Evolutionary conservation across 2,888 invertebrate species (phyloP), one percentile per base, ranked within the genome.

Genomic region (Muscina levida): DNA sequence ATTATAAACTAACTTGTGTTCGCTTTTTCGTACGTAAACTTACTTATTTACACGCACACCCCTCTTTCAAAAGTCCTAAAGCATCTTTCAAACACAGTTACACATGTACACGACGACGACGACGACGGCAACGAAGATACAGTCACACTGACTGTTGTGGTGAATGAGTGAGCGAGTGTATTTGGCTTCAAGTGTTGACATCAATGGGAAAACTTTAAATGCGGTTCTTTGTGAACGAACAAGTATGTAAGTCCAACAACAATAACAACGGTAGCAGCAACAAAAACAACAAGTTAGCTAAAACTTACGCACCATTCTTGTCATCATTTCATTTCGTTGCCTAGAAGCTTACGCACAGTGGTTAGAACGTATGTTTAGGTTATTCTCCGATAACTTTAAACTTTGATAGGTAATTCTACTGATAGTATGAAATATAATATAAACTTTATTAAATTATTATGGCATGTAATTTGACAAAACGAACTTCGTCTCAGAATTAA

Each of bases 141-240:
- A 31, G n/a, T 15, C 31, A n/a, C 31, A 57, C 8, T 13, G 11
- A 57, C 15, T 10, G 57, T 13, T 19, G 17, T 22, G 10, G 2
- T 42, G 22, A 42, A 62, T 62, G 62, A 1, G 22, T 22, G 13
- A 56, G 62, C 22, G 42, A 42, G 42, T 62, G 62, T 62, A 62
- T 62, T 62, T 62, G 22, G 62, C 62, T 62, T 62, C 22, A 62
- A 62, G 62, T 62, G 62, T 42, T 62, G 62, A 62, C 62, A 62
- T 62, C 42, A 62, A 62, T 62, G 62, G 62, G 42, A 62, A 62
- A 62, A 62, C 62, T 62, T 62, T 62, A 42, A 62, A 62, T 62
- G 62, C 37, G 62, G 62, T 62, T 62, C 42, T 11, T 42, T 62
- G 42, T 42, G 31, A 31, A 8, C 8, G 31, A 31, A 8, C 8